Evolutionary conservation across 2,888 invertebrate genomes (phyloP), one percentile per base, ranked within the genome.

Genomic region (Anagyrus pseudococci): DNA sequence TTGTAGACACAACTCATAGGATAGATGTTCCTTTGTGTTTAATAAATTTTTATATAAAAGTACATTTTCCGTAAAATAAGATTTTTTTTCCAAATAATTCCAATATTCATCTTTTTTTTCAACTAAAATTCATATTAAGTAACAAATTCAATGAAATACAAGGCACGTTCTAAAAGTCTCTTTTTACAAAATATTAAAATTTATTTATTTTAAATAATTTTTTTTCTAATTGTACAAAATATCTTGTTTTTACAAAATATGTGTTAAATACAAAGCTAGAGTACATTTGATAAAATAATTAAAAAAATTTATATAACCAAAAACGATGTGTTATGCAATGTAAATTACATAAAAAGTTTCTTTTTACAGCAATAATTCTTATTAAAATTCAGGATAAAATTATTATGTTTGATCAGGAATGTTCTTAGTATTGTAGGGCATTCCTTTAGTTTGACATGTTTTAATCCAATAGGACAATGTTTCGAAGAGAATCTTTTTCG

Each of bases 401-500:
- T n/a, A n/a, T n/a, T n/a, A n/a, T 54, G 19, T 41, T 48, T 33
- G 4, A 20, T 61, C 4, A 4, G 61, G 62, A 66, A 58, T 62
- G 61, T 50, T 55, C 26, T 8, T 25, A 46, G 4, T 33, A 63
- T 10, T 17, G n/a, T 8, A 41, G n/a, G 4, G 2, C 26, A 58
- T 65, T 33, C 41, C 52, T 43, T 13, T 37, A 6, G 20, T 52
- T 23, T 13, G 8, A 1, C 33, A 26, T 37, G 3, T 22, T 20
- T 64, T 13, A 67, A 41, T 67, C 67, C 4, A 17, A 43, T 37
- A 84, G 77, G 61, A 72, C 73, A 64, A 94, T 88, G 2, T 96
- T 96, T 79, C 92, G 85, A 0, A 99, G 84, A 0, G 94, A 89
- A 81, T 98, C 97, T 77, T 94, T 91, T 0, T 93, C 92, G 69